Conservation (phyloP, 2,797 vertebrate species). For the Mico argentatus region DNA sequence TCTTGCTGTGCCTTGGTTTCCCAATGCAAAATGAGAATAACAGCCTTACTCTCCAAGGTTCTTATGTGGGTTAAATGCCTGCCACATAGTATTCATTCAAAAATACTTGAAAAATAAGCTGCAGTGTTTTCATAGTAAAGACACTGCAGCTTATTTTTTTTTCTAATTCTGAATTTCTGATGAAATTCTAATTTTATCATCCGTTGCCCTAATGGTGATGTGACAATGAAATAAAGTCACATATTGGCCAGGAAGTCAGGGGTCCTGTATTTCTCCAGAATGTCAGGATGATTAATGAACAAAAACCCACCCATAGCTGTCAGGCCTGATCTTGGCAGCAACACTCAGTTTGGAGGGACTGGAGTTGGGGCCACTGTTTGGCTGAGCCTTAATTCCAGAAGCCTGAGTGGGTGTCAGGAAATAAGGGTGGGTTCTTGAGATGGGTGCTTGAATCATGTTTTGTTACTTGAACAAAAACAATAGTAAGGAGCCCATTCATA, state of each 20-base stretch:
- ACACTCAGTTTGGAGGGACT: background rate
- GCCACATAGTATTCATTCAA: background rate
- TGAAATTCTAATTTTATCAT: background rate
- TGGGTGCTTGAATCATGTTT: conserved; percentile 16
- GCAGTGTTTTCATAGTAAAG: background rate
- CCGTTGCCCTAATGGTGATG: background rate
- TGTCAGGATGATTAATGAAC: background rate
- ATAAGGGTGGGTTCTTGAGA: conserved; percentile 25
- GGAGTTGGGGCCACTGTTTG: background rate
- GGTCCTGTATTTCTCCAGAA: background rate
- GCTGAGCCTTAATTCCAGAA: conserved; percentile 16
- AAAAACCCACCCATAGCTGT: background rate
- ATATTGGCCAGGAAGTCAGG: background rate
- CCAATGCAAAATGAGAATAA: background rate
- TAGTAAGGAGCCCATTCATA: background rate
- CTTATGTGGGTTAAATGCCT: background rate
- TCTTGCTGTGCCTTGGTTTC: background rate
- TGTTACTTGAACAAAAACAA: background rate
- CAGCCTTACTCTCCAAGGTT: background rate
- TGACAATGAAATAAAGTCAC: background rate
- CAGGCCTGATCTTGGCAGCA: background rate
- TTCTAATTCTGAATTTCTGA: background rate
- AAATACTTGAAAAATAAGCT: conserved; percentile 28
- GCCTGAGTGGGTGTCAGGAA: background rate
- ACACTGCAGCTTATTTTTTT: background rate